A percentile compares a stretch with the other conserved stretches of the same genome.
Conservation (phyloP, 2,113 vertebrate species). For the Deroptyus accipitrinus region DNA sequence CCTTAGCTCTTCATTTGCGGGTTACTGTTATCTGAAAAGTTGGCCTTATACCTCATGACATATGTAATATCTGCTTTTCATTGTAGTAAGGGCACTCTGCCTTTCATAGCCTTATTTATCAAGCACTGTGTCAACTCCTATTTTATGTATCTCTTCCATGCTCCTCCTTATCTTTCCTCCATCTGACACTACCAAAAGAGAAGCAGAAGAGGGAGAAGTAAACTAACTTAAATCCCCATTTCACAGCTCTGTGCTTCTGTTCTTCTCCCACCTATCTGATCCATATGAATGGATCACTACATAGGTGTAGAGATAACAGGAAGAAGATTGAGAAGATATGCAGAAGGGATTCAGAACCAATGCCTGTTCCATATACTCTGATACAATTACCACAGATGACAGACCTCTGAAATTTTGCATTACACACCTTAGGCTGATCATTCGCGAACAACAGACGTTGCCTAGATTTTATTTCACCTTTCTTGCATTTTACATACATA, state of each 20-base stretch:
- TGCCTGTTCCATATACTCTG: not conserved
- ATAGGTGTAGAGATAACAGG: not conserved
- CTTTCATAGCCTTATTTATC: not conserved
- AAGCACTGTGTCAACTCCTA: not conserved
- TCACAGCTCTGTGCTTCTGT: not conserved
- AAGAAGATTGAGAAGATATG: not conserved
- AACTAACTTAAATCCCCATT: not conserved
- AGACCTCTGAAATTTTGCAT: not conserved
- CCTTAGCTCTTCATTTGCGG: not conserved
- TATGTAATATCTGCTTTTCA: not conserved
- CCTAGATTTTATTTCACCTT: constrained; percentile 5
- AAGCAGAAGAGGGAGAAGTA: not conserved
- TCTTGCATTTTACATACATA: not conserved
- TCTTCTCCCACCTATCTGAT: not conserved
- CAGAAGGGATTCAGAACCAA: not conserved
- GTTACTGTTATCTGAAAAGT: not conserved
- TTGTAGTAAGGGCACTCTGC: not conserved
- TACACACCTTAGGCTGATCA: not conserved
- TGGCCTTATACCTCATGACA: not conserved
- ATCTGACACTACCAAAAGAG: not conserved
- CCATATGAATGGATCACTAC: not conserved
- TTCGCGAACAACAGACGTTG: not conserved
- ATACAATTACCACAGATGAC: not conserved
- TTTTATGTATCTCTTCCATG: not conserved
- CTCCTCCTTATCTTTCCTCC: not conserved